These are phyloP conservation scores for Gadus chalcogrammus DNA, from an alignment of 2,113 vertebrate species.

Conservation along the genomic window DNA sequence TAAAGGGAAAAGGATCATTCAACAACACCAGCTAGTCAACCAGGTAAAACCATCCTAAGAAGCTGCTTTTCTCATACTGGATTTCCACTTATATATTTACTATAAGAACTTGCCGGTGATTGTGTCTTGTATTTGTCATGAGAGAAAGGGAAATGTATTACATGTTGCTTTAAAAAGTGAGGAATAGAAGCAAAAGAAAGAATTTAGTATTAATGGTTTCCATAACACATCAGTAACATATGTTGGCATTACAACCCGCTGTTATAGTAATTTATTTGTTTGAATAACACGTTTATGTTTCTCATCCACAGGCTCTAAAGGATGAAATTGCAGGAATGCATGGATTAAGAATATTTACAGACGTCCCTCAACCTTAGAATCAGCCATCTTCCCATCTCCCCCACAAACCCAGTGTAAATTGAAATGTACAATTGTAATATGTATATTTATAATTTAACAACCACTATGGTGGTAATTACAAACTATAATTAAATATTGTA, in stretches of 20 bases:
- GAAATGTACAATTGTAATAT: slow-evolving; percentile 26
- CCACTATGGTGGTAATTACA: too few species aligned
- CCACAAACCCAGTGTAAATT: neutral
- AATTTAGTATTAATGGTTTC: too few species aligned
- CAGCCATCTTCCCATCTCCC: neutral
- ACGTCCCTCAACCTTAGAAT: slow-evolving; percentile 64
- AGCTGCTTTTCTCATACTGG: neutral
- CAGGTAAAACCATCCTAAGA: slow-evolving; percentile 69
- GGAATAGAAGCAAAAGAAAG: too few species aligned
- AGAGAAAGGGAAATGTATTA: too few species aligned
- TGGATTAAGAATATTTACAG: slow-evolving; percentile 77
- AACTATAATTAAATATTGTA: too few species aligned
- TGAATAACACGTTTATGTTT: slow-evolving; percentile 18
- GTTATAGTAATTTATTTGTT: neutral
- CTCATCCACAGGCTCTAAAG: slow-evolving; percentile 70
- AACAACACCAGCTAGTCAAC: slow-evolving; percentile 93
- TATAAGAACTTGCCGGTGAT: neutral
- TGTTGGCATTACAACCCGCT: neutral
- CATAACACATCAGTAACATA: neutral
- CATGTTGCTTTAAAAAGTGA: too few species aligned
- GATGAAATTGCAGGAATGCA: slow-evolving; percentile 80
- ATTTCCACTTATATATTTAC: neutral
- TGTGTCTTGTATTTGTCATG: too few species aligned
- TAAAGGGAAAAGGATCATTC: slow-evolving; percentile 83
- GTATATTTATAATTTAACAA: slow-evolving; percentile 6